phyloP scores from a whole-genome alignment of 2,797 vertebrate species.

The Gephyroberyx darwinii region DNA sequence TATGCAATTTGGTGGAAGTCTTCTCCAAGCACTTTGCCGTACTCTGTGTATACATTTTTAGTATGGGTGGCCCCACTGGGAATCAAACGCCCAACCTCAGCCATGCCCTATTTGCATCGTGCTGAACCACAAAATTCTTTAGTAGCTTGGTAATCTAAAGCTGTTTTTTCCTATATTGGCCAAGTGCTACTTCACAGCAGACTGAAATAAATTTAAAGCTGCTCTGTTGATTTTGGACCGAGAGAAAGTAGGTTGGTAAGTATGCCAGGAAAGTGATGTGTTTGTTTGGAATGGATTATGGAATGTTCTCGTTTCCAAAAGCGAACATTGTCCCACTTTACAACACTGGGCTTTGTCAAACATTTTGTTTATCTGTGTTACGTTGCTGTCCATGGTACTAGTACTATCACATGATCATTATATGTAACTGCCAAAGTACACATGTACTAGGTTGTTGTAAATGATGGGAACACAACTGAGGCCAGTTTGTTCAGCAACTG shows the following conservation, averaged over 20 bases:
- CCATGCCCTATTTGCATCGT: constrained; percentile 25
- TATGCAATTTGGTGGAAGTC: neutral
- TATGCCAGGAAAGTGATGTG: constrained; percentile 67
- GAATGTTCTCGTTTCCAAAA: constrained; percentile 65
- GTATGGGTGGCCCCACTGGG: neutral
- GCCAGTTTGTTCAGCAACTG: constrained; percentile 30
- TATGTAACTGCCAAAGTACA: constrained; percentile 54
- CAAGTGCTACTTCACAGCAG: constrained; percentile 32
- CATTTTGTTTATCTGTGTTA: constrained; percentile 72
- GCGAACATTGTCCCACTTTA: constrained; percentile 61
- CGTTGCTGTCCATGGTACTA: constrained; percentile 68
- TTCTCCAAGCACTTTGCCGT: neutral
- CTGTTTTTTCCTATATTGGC: constrained; percentile 5
- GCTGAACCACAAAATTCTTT: neutral
- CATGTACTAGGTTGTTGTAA: constrained; percentile 61
- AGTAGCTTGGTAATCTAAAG: constrained; percentile 9
- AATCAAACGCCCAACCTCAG: constrained; percentile 2
- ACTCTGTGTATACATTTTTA: neutral
- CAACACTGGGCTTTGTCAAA: constrained; percentile 61
- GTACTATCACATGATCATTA: constrained; percentile 45
- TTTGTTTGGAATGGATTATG: constrained; percentile 59
- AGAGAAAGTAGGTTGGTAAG: constrained; percentile 64
- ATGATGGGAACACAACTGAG: constrained; percentile 47
- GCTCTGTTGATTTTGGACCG: constrained; percentile 61
- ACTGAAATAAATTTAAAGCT: constrained; percentile 44